A percentile compares a stretch with the other conserved stretches of the same genome.
These are phyloP conservation scores for Paragorgia papillata DNA, from an alignment of 92 coral and sea anemone species.

Conservation along the genomic window DNA sequence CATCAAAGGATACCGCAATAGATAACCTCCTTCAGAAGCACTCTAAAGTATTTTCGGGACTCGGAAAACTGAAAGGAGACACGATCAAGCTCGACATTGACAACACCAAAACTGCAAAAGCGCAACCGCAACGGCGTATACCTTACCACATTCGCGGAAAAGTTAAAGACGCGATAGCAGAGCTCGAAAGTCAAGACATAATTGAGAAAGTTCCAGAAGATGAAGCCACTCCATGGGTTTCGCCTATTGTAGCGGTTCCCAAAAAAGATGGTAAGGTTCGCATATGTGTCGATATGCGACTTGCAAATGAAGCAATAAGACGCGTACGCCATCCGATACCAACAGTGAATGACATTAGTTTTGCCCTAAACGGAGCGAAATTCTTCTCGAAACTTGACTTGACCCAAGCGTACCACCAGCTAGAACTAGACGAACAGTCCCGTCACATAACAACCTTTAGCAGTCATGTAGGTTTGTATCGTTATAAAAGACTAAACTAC, in stretches of 20 bases:
- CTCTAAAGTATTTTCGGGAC: not conserved
- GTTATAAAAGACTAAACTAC: too few species aligned
- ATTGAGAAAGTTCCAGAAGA: not conserved
- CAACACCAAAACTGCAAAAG: not conserved
- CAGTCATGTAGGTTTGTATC: too few species aligned
- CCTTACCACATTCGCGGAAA: slow-evolving; percentile 21
- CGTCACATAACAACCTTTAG: slow-evolving; percentile 2
- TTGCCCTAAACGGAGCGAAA: slow-evolving; percentile 5
- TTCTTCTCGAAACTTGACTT: not conserved
- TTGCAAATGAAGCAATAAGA: slow-evolving; percentile 10
- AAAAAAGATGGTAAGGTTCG: slow-evolving; percentile 2
- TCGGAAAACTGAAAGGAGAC: slow-evolving; percentile 16
- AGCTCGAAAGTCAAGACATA: not conserved
- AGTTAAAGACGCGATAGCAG: slow-evolving; percentile 3
- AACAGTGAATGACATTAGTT: slow-evolving; percentile 8
- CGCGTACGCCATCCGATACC: slow-evolving; percentile 19
- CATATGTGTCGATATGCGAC: slow-evolving; percentile 24
- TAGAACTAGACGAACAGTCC: not conserved
- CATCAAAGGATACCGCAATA: not conserved
- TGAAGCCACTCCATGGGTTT: too few species aligned
- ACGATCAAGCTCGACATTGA: not conserved
- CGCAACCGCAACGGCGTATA: slow-evolving; percentile 2
- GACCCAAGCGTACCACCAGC: slow-evolving; percentile 12
- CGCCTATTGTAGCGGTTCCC: slow-evolving; percentile 11
- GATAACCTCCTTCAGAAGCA: slow-evolving; percentile 1